A percentile compares a stretch with the other conserved stretches of the same genome.
phyloP scores from a whole-genome alignment of 2,888 invertebrate genomes.

The Agriopis leucophaearia region DNA sequence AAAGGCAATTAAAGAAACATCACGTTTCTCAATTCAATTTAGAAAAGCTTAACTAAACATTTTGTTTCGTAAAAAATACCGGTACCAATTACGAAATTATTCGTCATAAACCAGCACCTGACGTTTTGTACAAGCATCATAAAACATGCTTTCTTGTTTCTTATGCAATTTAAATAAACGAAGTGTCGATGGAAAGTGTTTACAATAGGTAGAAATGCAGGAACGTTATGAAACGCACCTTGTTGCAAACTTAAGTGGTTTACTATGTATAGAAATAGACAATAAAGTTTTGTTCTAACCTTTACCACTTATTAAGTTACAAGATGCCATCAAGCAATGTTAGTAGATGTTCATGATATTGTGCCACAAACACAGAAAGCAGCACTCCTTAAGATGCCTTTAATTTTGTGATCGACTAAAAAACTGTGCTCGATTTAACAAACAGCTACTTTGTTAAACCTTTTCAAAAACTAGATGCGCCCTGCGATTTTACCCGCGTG shows the following conservation, averaged over 20 bases:
- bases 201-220: constrained; percentile 10
- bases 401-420: too few relatives aligned
- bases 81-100: not conserved
- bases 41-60: not conserved
- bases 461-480: too few relatives aligned
- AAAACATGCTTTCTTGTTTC: not conserved
- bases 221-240: constrained; percentile 23
- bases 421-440: too few relatives aligned
- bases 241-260: constrained; percentile 19
- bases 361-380: constrained; percentile 1
- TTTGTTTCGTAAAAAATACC: not conserved
- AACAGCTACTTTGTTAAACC: too few relatives aligned
- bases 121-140: not conserved
- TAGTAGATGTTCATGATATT: not conserved
- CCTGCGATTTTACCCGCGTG: too few relatives aligned
- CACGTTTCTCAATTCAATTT: too few relatives aligned
- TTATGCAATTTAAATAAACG: constrained; percentile 35
- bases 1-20: too few relatives aligned
- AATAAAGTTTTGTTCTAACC: constrained; percentile 18
- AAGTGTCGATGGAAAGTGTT: constrained; percentile 41
- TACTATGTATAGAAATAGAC: constrained; percentile 14
- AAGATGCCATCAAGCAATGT: constrained; percentile 1
- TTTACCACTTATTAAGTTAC: constrained; percentile 12
- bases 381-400: not conserved
- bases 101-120: constrained; percentile 2